A percentile compares a stretch with the other conserved stretches of the same genome.
Evolutionary conservation across 2,113 vertebrate genomes (phyloP).

Genomic region (Tragulus kanchil): DNA sequence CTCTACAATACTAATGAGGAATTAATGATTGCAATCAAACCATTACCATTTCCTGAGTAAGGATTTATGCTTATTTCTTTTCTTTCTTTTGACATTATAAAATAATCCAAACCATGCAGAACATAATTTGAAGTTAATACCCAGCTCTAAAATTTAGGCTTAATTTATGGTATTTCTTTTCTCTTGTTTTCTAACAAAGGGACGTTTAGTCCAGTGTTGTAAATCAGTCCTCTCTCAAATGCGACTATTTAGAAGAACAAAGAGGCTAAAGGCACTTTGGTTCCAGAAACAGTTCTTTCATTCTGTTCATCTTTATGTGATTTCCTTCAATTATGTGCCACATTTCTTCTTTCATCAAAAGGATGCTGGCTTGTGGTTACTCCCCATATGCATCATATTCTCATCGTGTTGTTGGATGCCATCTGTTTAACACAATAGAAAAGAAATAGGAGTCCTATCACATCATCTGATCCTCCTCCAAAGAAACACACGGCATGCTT

Average conservation of each 20-base stretch:
- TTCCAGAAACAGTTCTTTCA: constrained; percentile 65
- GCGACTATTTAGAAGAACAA: constrained; percentile 45
- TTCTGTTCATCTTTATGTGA: constrained; percentile 69
- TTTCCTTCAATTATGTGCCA: constrained; percentile 57
- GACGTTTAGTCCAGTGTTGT: not conserved
- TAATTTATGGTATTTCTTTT: constrained; percentile 60
- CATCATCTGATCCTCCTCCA: constrained; percentile 55
- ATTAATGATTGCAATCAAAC: not conserved
- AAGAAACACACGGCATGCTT: constrained; percentile 12
- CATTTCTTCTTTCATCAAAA: constrained; percentile 46
- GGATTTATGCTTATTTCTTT: not conserved
- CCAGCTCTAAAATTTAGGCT: constrained; percentile 47
- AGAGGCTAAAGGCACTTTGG: constrained; percentile 25
- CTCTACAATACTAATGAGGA: not conserved
- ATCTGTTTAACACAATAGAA: constrained; percentile 57
- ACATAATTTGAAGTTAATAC: constrained; percentile 46
- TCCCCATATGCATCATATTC: not conserved
- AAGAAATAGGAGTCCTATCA: constrained; percentile 57
- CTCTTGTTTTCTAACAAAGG: constrained; percentile 63
- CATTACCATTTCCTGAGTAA: constrained; percentile 14
- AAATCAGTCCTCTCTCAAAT: constrained; percentile 52
- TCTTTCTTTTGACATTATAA: not conserved
- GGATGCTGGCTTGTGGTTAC: not conserved
- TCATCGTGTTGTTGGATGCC: constrained; percentile 43
- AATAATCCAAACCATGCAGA: not conserved